phyloP scores from a whole-genome alignment of 2,888 invertebrate species.

The Dicranocentrus wangi region DNA sequence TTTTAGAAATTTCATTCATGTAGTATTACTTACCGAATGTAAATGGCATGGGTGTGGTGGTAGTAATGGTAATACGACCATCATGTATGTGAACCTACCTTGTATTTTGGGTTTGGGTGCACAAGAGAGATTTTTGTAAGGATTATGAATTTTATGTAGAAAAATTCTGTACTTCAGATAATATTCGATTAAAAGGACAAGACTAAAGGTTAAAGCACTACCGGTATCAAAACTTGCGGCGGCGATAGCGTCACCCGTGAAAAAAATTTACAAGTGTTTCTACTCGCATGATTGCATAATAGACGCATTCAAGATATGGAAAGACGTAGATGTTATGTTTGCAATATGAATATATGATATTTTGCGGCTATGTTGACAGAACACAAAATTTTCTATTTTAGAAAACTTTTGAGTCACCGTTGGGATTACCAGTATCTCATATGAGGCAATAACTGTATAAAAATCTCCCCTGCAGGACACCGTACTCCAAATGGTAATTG shows the following conservation, averaged over 20 bases:
- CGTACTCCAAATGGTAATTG: slow-evolving; percentile 26
- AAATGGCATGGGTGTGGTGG: not conserved
- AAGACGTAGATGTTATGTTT: not conserved
- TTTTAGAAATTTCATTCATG: slow-evolving; percentile 1
- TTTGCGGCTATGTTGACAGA: not conserved
- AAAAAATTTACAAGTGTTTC: too few relatives aligned
- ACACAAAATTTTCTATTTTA: slow-evolving; percentile 17
- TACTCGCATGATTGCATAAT: too few relatives aligned
- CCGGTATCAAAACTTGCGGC: slow-evolving; percentile 15
- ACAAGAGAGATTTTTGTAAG: not conserved
- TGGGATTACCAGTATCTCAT: not conserved
- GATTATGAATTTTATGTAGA: not conserved
- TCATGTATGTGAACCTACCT: too few relatives aligned
- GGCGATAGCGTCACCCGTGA: too few relatives aligned
- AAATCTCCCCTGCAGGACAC: slow-evolving; percentile 2
- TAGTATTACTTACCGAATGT: not conserved
- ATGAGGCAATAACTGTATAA: too few relatives aligned
- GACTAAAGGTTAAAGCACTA: slow-evolving; percentile 9
- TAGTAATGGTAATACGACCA: not conserved
- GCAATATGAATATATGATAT: not conserved
- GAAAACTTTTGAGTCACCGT: slow-evolving; percentile 9
- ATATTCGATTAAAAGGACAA: not conserved
- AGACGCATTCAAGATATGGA: not conserved
- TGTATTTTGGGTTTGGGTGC: not conserved
- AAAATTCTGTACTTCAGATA: slow-evolving; percentile 10